Percentiles rank a stretch among this genome's conserved stretches.
Conservation (phyloP, 2,888 invertebrate genomes). For the Anthoptus insignis region DNA sequence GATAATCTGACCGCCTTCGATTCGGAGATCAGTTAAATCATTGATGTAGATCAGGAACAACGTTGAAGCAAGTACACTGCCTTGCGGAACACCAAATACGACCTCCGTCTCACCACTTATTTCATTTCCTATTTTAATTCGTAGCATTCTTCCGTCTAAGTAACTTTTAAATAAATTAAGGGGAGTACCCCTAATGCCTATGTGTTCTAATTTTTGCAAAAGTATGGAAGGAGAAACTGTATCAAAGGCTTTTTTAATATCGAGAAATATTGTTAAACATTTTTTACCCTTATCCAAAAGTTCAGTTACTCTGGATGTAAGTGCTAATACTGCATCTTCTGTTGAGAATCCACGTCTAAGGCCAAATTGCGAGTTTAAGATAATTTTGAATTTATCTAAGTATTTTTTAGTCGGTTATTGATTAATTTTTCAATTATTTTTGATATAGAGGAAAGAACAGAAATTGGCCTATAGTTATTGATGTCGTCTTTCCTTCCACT, state of each 20-base stretch:
- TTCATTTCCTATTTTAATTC: slow-evolving; percentile 16
- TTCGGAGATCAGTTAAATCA: slow-evolving; percentile 1
- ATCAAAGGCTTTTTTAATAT: no score
- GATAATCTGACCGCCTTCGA: slow-evolving; percentile 10
- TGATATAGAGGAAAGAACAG: neutral
- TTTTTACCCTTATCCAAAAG: slow-evolving; percentile 6
- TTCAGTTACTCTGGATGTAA: neutral
- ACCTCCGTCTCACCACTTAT: slow-evolving; percentile 4
- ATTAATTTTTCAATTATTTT: slow-evolving; percentile 6
- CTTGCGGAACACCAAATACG: slow-evolving; percentile 27
- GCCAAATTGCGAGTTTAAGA: slow-evolving; percentile 27
- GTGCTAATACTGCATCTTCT: slow-evolving; percentile 19
- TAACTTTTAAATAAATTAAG: slow-evolving; percentile 18
- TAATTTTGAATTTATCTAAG: slow-evolving; percentile 20
- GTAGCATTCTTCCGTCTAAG: slow-evolving; percentile 9
- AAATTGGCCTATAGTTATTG: slow-evolving; percentile 8
- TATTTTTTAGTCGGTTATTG: slow-evolving; percentile 11
- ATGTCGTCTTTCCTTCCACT: neutral
- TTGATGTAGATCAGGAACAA: slow-evolving; percentile 36
- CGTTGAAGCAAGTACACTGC: slow-evolving; percentile 28
- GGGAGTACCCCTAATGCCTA: slow-evolving; percentile 26
- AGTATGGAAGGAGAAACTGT: no score
- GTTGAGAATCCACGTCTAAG: slow-evolving; percentile 17
- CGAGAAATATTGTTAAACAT: slow-evolving; percentile 23
- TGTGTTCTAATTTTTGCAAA: slow-evolving; percentile 15